Conservation (phyloP, 2,797 vertebrate genomes). For the Betta splendens region DNA sequence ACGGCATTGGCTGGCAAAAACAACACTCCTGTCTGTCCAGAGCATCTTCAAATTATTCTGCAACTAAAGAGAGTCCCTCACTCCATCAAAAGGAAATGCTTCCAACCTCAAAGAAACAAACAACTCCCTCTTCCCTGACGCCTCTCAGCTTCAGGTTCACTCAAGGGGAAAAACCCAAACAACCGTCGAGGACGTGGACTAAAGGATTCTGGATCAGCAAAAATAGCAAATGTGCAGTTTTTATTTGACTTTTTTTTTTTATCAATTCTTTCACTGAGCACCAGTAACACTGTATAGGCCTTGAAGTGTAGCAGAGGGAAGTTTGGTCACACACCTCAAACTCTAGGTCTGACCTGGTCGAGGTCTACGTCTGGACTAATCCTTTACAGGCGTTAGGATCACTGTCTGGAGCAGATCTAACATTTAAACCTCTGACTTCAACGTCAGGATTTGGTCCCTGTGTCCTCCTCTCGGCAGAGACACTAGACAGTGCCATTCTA, state of each 20-base stretch:
- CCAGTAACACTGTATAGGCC: neutral
- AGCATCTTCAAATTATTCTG: conserved; percentile 63
- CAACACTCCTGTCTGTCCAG: conserved; percentile 4
- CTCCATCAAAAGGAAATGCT: conserved; percentile 61
- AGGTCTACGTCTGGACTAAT: neutral
- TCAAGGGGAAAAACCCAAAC: neutral
- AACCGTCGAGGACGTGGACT: neutral
- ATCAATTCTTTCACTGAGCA: neutral
- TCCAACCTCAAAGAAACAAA: too few relatives aligned
- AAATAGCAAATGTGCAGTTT: neutral
- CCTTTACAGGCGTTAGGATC: neutral
- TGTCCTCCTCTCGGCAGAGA: neutral
- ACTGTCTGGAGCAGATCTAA: too few relatives aligned
- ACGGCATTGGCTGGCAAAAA: conserved; percentile 12
- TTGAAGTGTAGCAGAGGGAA: neutral
- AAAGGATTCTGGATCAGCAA: neutral
- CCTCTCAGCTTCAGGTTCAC: too few relatives aligned
- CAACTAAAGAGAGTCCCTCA: conserved; percentile 65
- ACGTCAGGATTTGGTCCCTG: conserved; percentile 20
- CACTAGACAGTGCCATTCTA: neutral
- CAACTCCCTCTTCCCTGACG: too few relatives aligned
- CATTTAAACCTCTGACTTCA: too few relatives aligned
- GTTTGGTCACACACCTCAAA: neutral
- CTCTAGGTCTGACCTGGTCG: neutral
- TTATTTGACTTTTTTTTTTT: neutral